phyloP scores from a whole-genome alignment of 2,113 vertebrate genomes.

The Ciconia maguari region DNA sequence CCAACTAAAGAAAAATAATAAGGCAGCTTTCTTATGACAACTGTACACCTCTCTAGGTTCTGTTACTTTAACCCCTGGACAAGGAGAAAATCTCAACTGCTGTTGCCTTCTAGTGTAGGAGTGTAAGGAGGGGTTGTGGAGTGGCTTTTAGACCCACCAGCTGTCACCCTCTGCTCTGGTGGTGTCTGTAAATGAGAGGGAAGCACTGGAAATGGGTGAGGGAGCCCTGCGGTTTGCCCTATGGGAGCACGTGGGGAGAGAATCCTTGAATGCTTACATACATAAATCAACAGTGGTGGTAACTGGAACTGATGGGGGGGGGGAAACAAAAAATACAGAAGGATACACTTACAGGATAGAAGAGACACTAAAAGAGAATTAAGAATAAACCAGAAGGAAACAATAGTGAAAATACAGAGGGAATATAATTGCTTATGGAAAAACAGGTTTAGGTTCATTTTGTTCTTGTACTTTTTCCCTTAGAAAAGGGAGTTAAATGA shows the following conservation, averaged over 20 bases:
- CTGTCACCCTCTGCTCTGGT: neutral
- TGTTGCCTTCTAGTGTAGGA: neutral
- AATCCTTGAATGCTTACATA: neutral
- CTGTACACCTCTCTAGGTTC: neutral
- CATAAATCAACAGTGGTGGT: fast-evolving
- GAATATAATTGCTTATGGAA: neutral
- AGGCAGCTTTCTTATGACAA: neutral
- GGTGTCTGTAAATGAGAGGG: neutral
- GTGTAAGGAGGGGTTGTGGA: neutral
- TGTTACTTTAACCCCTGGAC: neutral
- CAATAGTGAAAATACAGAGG: neutral
- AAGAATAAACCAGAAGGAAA: neutral
- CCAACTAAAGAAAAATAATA: neutral
- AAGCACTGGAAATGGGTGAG: neutral
- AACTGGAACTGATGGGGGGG: neutral
- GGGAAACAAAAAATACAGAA: neutral
- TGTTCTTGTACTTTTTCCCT: neutral
- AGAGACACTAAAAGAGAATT: neutral
- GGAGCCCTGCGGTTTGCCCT: neutral
- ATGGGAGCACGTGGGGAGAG: fast-evolving
- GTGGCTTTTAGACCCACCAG: neutral
- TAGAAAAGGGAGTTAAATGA: neutral
- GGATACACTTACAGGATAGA: too few species aligned
- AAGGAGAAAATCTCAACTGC: neutral
- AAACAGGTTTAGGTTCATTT: neutral